Evolutionary conservation across 2,888 invertebrate species (phyloP), one percentile per base, ranked within the genome.

Genomic region (Poecilus cupreus): DNA sequence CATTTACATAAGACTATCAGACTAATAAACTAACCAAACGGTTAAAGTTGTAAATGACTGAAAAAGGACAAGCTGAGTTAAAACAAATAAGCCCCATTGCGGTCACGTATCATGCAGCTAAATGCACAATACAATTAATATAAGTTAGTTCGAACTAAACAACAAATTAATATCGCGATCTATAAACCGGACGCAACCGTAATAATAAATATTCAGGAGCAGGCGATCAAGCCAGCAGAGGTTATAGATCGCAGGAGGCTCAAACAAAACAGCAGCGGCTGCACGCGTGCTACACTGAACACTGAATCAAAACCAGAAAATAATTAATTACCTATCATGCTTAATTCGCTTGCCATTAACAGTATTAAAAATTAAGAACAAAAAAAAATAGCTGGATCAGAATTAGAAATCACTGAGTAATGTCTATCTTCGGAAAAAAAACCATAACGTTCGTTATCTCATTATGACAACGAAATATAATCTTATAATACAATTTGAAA

Each of bases 51-150:
- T 26, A 60, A 60, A 68, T 68, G 24, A 60, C 32, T 68, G 51
- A 16, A 68, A 37, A 68, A 68, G 37, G 2, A 57, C 10, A 60
- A 60, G 5, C n/a, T 2, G n/a, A 43, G 11, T 11, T 24, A 60
- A 13, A 60, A 60, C 11, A 68, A 64, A 64, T 46, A 68, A 18
- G 37, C 64, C 16, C 32, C 37, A 6, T 43, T 43, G 18, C 16
- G 18, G 18, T 11, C 18, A 8, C 20, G 37, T 18, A 37, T 68
- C 64, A 37, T 32, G 64, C 64, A 68, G 64, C 39, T 68, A 68
- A 68, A 68, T 37, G 37, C 37, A 68, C 64, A 68, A 68, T n/a
- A 72, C 72, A 72, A 72, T 72, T 72, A 72, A 72, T 72, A 46
- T 72, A 43, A 46, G 72, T 72, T 72, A 20, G 60, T 60, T 46